Conservation (phyloP, 2,113 vertebrate genomes). For the Arothron firmamentum region DNA sequence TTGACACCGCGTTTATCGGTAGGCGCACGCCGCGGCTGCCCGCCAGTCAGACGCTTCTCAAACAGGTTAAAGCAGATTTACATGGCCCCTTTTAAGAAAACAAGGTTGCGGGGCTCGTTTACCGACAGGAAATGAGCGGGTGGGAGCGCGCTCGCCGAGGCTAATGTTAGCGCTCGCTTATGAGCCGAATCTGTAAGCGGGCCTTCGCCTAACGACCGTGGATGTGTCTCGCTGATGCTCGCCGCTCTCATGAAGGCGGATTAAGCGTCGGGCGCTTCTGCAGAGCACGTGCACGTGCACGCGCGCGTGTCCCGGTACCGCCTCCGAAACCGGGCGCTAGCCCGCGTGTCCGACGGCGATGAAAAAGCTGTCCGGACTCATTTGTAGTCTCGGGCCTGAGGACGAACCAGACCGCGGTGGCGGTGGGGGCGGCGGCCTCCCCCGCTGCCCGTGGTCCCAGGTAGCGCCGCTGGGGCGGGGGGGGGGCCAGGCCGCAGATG, state of each 20-base stretch:
- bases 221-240: slow-evolving; percentile 1
- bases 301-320: slow-evolving; percentile 15
- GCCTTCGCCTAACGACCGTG: neutral
- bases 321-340: too few species aligned
- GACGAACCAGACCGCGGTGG: slow-evolving; percentile 55
- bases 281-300: too few species aligned
- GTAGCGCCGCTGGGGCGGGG: slow-evolving; percentile 39
- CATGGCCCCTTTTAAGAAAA: too few species aligned
- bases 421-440: slow-evolving; percentile 7
- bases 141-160: too few species aligned
- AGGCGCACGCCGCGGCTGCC: neutral
- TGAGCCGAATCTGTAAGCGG: slow-evolving; percentile 22
- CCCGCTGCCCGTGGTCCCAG: slow-evolving; percentile 42
- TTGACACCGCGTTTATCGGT: neutral
- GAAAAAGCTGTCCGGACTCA: slow-evolving; percentile 68
- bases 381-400: slow-evolving; percentile 60
- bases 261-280: slow-evolving; percentile 5
- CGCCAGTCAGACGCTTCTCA: neutral
- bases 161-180: slow-evolving; percentile 20
- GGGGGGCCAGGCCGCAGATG: slow-evolving; percentile 44
- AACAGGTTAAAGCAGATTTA: slow-evolving; percentile 6
- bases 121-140: neutral
- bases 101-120: neutral
- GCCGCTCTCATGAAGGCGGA: neutral
- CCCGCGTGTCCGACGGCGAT: slow-evolving; percentile 65